Conservation (phyloP, 2,797 vertebrate species). For the Bovichtus diacanthus region DNA sequence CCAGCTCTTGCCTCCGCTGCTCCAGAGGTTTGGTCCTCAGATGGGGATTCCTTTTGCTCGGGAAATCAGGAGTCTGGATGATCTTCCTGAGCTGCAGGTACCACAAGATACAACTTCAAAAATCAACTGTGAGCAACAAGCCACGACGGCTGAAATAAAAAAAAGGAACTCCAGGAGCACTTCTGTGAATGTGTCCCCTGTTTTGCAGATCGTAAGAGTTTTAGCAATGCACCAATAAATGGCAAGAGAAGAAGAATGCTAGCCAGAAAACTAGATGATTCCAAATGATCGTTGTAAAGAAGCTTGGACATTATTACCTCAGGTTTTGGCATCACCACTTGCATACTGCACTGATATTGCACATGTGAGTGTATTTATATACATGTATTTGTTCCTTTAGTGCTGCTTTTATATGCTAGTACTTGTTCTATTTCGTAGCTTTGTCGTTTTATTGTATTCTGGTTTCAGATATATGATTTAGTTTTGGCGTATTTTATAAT, state of each 20-base stretch:
- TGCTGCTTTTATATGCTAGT: background rate
- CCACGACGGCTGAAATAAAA: background rate
- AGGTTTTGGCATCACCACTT: no score
- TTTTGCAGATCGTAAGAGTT: background rate
- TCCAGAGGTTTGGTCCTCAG: slow-evolving; percentile 90
- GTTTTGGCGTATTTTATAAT: no score
- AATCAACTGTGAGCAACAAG: background rate
- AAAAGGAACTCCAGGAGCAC: background rate
- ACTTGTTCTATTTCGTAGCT: background rate
- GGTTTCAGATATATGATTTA: no score
- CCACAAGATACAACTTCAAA: slow-evolving; percentile 21
- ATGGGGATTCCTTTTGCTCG: slow-evolving; percentile 89
- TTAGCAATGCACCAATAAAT: no score
- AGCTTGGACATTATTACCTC: no score
- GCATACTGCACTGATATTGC: no score
- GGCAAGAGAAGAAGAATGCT: no score
- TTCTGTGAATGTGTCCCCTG: background rate
- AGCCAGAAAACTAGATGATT: no score
- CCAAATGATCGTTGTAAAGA: no score
- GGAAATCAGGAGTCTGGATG: slow-evolving; percentile 91
- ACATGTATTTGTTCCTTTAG: no score
- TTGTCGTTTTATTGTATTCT: no score
- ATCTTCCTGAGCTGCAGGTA: slow-evolving; percentile 90
- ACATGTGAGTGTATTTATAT: no score
- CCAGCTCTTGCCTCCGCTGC: slow-evolving; percentile 92